These are phyloP conservation scores for Papilio protenor DNA, from an alignment of 2,888 invertebrate species.

Conservation along the genomic window DNA sequence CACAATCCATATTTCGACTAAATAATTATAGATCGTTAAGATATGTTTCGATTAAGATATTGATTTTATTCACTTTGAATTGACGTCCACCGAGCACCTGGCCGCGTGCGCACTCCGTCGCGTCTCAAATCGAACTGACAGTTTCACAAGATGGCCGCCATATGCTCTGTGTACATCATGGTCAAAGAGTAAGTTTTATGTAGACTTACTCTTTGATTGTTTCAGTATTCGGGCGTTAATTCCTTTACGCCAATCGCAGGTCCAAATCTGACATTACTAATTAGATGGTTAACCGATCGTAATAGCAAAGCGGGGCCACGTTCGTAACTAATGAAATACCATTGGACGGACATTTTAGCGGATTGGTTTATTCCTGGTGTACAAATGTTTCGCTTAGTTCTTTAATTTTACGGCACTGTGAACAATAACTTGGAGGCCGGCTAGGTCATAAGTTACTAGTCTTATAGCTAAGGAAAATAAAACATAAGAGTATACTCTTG, in stretches of 20 bases:
- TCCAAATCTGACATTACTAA: conserved; percentile 22
- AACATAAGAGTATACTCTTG: neutral
- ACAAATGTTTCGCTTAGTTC: conserved; percentile 8
- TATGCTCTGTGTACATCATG: too few relatives aligned
- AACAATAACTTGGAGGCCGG: neutral
- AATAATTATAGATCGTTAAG: too few relatives aligned
- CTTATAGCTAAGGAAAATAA: too few relatives aligned
- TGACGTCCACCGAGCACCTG: too few relatives aligned
- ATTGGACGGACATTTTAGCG: conserved; percentile 22
- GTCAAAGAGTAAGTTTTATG: too few relatives aligned
- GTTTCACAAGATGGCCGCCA: too few relatives aligned
- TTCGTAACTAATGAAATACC: conserved; percentile 25
- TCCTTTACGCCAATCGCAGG: conserved; percentile 23
- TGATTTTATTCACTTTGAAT: too few relatives aligned
- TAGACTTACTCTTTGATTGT: too few relatives aligned
- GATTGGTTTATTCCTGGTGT: conserved; percentile 4
- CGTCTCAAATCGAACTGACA: too few relatives aligned
- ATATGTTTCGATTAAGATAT: too few relatives aligned
- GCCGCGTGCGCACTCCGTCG: too few relatives aligned
- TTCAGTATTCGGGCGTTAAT: neutral
- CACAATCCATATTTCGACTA: too few relatives aligned
- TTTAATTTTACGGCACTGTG: conserved; percentile 12
- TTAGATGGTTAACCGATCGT: conserved; percentile 25
- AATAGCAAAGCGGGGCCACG: conserved; percentile 5
- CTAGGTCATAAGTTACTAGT: neutral